phyloP scores from a whole-genome alignment of 2,113 vertebrate species.

The Casuarius casuarius region DNA sequence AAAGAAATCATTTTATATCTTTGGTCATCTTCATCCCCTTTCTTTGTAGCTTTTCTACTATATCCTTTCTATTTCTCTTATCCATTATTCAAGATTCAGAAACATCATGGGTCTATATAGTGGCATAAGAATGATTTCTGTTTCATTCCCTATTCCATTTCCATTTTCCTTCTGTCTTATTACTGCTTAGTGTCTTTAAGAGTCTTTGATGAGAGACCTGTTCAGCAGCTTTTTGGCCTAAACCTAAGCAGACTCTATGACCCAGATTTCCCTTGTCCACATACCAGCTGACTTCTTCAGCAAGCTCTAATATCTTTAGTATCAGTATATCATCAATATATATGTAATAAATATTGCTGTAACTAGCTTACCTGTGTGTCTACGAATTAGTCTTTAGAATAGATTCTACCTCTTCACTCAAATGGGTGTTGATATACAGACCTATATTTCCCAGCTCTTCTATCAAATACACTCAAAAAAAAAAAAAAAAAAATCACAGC shows the following conservation, averaged over 20 bases:
- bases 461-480: not conserved
- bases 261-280: not conserved
- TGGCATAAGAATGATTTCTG: not conserved
- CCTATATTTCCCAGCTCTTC: not conserved
- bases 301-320: not conserved
- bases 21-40: not conserved
- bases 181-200: not conserved
- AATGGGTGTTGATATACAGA: not conserved
- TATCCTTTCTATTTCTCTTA: not conserved
- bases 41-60: not conserved
- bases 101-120: not conserved
- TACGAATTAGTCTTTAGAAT: not conserved
- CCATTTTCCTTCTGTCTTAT: not conserved
- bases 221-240: accelerated
- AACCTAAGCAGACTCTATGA: not conserved
- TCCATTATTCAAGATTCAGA: not conserved
- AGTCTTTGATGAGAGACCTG: accelerated
- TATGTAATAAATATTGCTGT: not conserved
- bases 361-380: not conserved
- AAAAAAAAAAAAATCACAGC: not conserved
- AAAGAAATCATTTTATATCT: not conserved
- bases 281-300: not conserved
- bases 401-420: not conserved
- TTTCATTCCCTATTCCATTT: not conserved
- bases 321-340: not conserved